phyloP scores from a whole-genome alignment of 2,888 invertebrate species.

The Tetragonisca angustula region DNA sequence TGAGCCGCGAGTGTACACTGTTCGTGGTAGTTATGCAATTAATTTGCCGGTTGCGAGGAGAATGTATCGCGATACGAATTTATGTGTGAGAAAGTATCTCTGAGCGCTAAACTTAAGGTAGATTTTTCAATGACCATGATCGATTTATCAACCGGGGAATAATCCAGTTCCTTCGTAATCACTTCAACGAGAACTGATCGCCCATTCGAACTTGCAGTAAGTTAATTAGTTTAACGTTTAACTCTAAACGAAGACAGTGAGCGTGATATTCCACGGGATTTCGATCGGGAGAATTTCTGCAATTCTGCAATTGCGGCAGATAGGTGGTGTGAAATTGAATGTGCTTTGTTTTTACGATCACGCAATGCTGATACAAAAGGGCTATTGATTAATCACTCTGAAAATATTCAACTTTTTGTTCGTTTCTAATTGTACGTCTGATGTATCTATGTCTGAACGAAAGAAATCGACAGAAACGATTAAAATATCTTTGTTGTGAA shows the following conservation, averaged over 20 bases:
- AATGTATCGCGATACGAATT: constrained; percentile 27
- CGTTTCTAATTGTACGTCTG: not conserved
- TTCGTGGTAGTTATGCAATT: constrained; percentile 13
- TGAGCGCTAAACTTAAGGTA: not conserved
- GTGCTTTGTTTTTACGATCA: constrained; percentile 48
- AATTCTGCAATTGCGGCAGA: constrained; percentile 49
- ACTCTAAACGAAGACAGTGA: constrained; percentile 45
- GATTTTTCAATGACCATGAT: constrained; percentile 26
- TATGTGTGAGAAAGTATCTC: constrained; percentile 32
- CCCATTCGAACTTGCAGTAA: not conserved
- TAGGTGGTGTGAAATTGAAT: constrained; percentile 47
- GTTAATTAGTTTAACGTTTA: constrained; percentile 65
- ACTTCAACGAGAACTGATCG: constrained; percentile 33
- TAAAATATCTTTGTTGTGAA: not conserved
- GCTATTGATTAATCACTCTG: not conserved
- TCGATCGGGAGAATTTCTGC: constrained; percentile 43
- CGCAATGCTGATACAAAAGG: not conserved
- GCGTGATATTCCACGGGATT: constrained; percentile 48
- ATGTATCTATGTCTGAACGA: not conserved
- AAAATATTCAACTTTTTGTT: not conserved
- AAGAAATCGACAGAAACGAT: not conserved
- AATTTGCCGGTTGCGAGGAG: constrained; percentile 11
- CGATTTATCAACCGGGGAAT: constrained; percentile 43
- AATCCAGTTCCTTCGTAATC: constrained; percentile 31
- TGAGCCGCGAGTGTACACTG: constrained; percentile 14